A percentile compares a stretch with the other conserved stretches of the same genome.
These are phyloP conservation scores for Ichneumon xanthorius DNA, from an alignment of 2,888 invertebrate genomes.

Conservation along the genomic window DNA sequence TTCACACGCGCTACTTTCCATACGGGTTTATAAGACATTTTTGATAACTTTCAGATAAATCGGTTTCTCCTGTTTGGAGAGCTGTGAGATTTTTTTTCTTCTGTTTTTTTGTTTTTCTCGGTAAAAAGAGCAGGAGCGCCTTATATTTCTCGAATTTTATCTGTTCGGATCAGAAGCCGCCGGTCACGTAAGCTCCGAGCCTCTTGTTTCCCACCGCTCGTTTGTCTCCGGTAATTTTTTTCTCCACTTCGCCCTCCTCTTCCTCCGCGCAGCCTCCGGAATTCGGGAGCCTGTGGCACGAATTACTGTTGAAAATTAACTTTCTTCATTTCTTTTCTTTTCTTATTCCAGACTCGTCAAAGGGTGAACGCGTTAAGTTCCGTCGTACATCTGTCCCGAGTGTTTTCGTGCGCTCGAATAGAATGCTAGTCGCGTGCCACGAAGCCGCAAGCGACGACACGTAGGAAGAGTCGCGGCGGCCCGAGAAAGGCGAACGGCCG, in stretches of 20 bases:
- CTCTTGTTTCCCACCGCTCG: slow-evolving; percentile 8
- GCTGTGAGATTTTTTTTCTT: background rate
- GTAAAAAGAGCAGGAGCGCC: background rate
- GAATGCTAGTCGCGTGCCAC: slow-evolving; percentile 82
- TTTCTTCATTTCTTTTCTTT: background rate
- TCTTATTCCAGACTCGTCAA: slow-evolving; percentile 58
- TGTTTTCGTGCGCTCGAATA: slow-evolving; percentile 78
- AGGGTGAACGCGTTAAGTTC: slow-evolving; percentile 57
- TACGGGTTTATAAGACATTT: background rate
- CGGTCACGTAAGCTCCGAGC: slow-evolving; percentile 11
- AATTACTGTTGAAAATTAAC: slow-evolving; percentile 27
- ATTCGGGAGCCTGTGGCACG: slow-evolving; percentile 20
- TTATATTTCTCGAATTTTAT: slow-evolving; percentile 45
- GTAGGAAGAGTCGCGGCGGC: slow-evolving; percentile 68
- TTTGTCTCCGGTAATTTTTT: slow-evolving; percentile 19
- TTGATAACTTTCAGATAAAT: slow-evolving; percentile 9
- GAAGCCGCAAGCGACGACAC: slow-evolving; percentile 68
- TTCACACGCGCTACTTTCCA: background rate
- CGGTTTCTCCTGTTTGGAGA: background rate
- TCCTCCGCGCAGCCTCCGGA: background rate
- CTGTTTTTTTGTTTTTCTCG: background rate
- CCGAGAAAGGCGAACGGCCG: slow-evolving; percentile 28
- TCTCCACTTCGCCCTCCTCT: background rate
- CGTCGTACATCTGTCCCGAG: slow-evolving; percentile 76
- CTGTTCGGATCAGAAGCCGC: slow-evolving; percentile 37